Evolutionary conservation across 2,888 invertebrate species (phyloP), one percentile per base, ranked within the genome.

Genomic region (Hydropsyche betteni): DNA sequence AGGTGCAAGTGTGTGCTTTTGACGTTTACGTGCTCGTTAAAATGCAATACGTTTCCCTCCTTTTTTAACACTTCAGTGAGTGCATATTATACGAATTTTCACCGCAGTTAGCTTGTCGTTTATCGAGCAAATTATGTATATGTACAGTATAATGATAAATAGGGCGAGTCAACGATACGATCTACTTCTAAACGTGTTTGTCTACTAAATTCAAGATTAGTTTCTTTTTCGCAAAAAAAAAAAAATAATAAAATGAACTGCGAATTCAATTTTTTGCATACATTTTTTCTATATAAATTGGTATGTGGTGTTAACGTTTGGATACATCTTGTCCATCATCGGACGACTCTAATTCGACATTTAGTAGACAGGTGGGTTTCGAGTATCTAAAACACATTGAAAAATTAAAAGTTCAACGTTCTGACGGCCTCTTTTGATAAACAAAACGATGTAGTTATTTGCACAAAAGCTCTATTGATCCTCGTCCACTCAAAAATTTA

Each of bases 321-420:
- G 36, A 64, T 64, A 64, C 64, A 34, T 64, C 64, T 64, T 64
- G 64, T 64, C 64, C 64, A 64, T 64, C 64, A n/a, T 64, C 34
- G 64, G 36, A 64, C 36, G 64, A 64, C 64, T 64, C 34, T 64
- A 64, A 64, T 64, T 64, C 64, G 64, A 64, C 64, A 64, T 64
- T 64, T 34, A 36, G 64, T 64, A 64, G 64, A 64, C 64, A 64
- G 64, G 64, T 64, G 64, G 64, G 64, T 64, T 36, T 12, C 64
- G 12, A 24, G 64, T 24, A 24, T 64, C 64, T n/a, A 12, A 33
- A 44, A 44, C 44, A 33, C 12, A 36, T 4, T 34, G 36, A 64
- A 64, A 64, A 36, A 64, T 64, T 64, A 64, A 64, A 64, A 64
- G 64, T 64, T 64, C 64, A 64, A 64, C 64, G 64, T 36, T 64